phyloP scores from a whole-genome alignment of 2,113 vertebrate genomes.

The Neolamprologus variostigma region DNA sequence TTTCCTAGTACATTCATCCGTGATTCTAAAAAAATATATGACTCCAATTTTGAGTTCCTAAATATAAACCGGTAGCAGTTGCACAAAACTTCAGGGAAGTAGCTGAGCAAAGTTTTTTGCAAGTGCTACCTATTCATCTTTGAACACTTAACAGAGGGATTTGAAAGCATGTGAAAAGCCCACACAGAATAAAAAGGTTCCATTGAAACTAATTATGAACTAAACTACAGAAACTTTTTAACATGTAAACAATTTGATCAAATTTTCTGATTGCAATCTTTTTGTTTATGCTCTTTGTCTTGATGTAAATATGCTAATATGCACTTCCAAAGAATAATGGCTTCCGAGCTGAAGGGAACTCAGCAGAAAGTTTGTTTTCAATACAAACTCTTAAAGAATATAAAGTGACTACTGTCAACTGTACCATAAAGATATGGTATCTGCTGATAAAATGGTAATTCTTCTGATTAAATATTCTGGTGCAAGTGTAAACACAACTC shows the following conservation, averaged over 20 bases:
- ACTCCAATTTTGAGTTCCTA: background rate
- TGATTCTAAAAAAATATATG: background rate
- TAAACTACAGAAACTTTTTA: background rate
- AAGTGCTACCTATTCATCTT: background rate
- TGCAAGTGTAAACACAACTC: background rate
- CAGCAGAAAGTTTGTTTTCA: background rate
- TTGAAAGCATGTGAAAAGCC: background rate
- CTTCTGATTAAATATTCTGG: background rate
- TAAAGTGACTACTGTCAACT: background rate
- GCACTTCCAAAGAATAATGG: background rate
- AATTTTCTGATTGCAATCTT: background rate
- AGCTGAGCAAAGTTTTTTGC: background rate
- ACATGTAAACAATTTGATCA: background rate
- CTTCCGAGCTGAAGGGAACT: background rate
- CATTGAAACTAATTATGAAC: background rate
- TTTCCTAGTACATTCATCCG: background rate
- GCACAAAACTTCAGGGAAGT: background rate
- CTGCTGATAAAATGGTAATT: background rate
- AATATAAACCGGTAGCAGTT: background rate
- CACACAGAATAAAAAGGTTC: background rate
- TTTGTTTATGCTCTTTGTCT: background rate
- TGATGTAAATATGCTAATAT: background rate
- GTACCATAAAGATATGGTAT: background rate
- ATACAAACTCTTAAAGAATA: background rate
- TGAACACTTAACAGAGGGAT: background rate